A percentile compares a stretch with the other conserved stretches of the same genome.
phyloP scores from a whole-genome alignment of 2,113 vertebrate genomes.

The Pollimyrus isidori region DNA sequence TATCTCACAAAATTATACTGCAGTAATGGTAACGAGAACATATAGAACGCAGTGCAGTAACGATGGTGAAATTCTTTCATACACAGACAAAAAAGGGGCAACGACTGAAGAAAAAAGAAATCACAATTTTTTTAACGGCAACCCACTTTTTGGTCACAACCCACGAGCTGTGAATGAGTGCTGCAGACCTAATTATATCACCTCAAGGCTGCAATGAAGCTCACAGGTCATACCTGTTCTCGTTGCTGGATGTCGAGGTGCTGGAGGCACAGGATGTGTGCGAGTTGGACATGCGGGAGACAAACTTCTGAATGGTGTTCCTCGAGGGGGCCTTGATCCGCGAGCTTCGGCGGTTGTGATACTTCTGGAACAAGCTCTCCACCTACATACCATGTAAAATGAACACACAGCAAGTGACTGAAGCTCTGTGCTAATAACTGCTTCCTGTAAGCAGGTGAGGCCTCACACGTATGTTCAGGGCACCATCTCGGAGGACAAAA shows the following conservation, averaged over 20 bases:
- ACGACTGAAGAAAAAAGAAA: too few species aligned
- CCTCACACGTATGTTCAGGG: neutral
- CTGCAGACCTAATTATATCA: neutral
- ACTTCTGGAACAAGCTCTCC: slow-evolving; percentile 91
- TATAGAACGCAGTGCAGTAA: neutral
- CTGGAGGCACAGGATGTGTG: slow-evolving; percentile 77
- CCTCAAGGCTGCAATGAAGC: neutral
- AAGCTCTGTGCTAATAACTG: neutral
- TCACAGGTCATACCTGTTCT: slow-evolving; percentile 68
- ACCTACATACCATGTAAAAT: slow-evolving; percentile 53
- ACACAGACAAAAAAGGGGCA: neutral
- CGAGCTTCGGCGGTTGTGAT: slow-evolving; percentile 83
- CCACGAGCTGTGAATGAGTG: neutral
- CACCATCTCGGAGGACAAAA: neutral
- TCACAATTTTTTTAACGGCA: neutral
- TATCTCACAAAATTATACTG: neutral
- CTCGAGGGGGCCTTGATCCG: slow-evolving; percentile 88
- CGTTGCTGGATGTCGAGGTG: slow-evolving; percentile 77
- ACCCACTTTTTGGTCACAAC: neutral
- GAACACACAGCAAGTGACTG: neutral
- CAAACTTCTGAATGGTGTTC: slow-evolving; percentile 90
- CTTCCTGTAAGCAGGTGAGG: neutral
- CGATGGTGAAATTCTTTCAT: neutral
- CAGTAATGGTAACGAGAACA: neutral
- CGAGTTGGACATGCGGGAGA: slow-evolving; percentile 84